These are phyloP conservation scores for Dendrolimus punctatus DNA, from an alignment of 1,140 invertebrate genomes.

Conservation along the genomic window DNA sequence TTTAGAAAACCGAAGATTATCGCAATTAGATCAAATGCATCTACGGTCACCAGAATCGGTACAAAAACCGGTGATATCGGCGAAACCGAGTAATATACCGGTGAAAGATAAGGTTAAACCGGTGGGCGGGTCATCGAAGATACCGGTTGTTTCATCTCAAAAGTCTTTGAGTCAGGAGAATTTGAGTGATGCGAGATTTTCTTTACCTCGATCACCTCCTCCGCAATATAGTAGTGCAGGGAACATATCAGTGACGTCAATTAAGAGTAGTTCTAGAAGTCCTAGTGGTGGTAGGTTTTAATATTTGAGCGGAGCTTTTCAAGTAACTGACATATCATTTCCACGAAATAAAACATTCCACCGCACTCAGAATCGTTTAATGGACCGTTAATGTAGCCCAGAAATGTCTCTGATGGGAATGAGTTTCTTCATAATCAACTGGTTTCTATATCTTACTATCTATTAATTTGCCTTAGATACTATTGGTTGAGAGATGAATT, in stretches of 20 bases:
- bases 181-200: constrained; percentile 54
- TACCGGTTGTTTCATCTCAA: constrained; percentile 63
- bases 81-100: constrained; percentile 67
- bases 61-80: constrained; percentile 51
- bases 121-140: constrained; percentile 63
- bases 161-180: constrained; percentile 68
- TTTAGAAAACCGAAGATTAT: constrained; percentile 62
- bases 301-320: background rate
- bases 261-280: constrained; percentile 67
- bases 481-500: too few species aligned
- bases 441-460: too few species aligned
- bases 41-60: constrained; percentile 36
- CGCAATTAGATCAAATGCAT: constrained; percentile 60
- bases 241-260: constrained; percentile 67
- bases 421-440: too few species aligned
- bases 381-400: too few species aligned
- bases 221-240: constrained; percentile 54
- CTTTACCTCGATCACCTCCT: constrained; percentile 52
- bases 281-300: constrained; percentile 55
- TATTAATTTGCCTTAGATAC: too few species aligned
- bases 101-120: constrained; percentile 56
- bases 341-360: background rate
- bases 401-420: too few species aligned
- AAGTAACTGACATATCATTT: background rate
- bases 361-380: background rate